Percentiles rank a stretch among this genome's conserved stretches.
Evolutionary conservation across 64 coral and sea anemone species (phyloP).

Genomic region (Dendronephthya gigantea): DNA sequence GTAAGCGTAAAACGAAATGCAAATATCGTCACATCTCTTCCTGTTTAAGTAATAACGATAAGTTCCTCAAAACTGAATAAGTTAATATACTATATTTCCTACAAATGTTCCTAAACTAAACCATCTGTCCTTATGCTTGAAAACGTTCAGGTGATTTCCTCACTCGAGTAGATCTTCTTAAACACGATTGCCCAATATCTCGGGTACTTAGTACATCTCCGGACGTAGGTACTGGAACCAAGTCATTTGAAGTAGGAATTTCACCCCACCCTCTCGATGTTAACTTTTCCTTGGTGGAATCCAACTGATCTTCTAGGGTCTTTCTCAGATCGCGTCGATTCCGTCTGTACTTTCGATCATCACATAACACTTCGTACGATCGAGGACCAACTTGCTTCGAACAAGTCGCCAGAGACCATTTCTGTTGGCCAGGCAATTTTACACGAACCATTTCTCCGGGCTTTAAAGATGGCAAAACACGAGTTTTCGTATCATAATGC

Average conservation of each 20-base stretch:
- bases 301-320: not conserved
- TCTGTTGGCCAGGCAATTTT: not conserved
- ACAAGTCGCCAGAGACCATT: not conserved
- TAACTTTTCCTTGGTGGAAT: not conserved
- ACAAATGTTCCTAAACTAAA: too few relatives aligned
- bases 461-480: not conserved
- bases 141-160: not conserved
- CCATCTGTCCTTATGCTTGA: too few relatives aligned
- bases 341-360: not conserved
- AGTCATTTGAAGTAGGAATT: too few relatives aligned
- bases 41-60: too few relatives aligned
- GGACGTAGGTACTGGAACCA: not conserved
- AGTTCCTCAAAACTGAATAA: too few relatives aligned
- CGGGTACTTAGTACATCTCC: not conserved
- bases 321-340: not conserved
- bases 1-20: too few relatives aligned
- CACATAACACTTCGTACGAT: not conserved
- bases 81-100: too few relatives aligned
- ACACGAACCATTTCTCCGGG: not conserved
- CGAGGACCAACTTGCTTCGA: not conserved
- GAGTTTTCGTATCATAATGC: not conserved
- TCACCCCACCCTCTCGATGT: not conserved
- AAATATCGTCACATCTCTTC: too few relatives aligned
- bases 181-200: not conserved
- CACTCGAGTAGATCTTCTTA: not conserved